Evolutionary conservation across 2,888 invertebrate species (phyloP), one percentile per base, ranked within the genome.

Genomic region (Ischnura elegans): DNA sequence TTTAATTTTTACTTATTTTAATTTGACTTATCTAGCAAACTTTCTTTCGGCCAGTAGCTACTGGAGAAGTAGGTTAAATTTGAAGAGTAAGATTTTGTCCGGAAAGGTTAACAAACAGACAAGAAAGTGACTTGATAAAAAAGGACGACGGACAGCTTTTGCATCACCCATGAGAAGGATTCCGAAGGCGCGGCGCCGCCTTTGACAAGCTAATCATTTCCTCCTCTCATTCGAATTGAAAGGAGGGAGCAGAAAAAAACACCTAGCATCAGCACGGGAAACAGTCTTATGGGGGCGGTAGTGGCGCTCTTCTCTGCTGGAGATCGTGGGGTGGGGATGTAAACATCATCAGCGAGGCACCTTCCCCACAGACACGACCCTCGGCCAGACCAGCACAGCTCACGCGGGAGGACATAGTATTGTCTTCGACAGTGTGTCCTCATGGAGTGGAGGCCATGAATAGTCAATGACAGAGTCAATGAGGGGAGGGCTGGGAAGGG

Each of bases 161-260:
- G 36, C 76, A 10, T 76, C 76, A 76, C 4, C 76, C 76, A 36
- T 10, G 76, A 76, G 76, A 76, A 36, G 76, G 36, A 76, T 76
- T 76, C 76, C n/a, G 76, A 36, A 10, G 76, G 76, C 61, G 19
- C 25, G 25, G 19, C 25, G 61, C 61, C 61, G 61, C n/a, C 61
- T 25, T n/a, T 61, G 76, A 76, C 76, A 76, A 76, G 76, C 76
- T 36, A 76, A 76, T 76, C 76, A 76, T 76, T 76, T 76, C 29
- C 76, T 76, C 76, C 4, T n/a, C 36, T 10, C 76, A 10, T 29
- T 10, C 29, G 76, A 36, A 76, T 76, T 36, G 36, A 76, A 76
- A 76, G 25, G 61, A 25, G 76, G 61, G 61, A 21, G 76, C 36
- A 76, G 76, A 6, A 76, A 29, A 66, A 47, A 66, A 76, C 29